A percentile compares a stretch with the other conserved stretches of the same genome.
These are phyloP conservation scores for Trichosurus vulpecula DNA, from an alignment of 2,797 vertebrate genomes.

Conservation along the genomic window DNA sequence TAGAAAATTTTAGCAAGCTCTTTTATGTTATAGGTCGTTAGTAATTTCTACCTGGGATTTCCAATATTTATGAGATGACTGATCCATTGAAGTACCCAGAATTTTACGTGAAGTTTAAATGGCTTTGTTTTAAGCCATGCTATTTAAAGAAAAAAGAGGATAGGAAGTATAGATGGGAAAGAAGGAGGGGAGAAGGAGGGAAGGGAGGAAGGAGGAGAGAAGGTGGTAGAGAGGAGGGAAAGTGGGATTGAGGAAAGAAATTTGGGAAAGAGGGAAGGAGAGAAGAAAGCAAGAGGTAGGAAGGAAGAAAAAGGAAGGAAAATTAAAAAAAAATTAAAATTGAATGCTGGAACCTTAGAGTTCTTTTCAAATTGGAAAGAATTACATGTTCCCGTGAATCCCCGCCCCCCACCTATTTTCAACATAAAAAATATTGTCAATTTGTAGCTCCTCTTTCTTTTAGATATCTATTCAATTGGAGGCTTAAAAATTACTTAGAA, in stretches of 20 bases:
- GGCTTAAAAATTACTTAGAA: conserved; percentile 1
- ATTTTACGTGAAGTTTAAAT: neutral
- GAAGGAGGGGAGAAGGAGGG: neutral
- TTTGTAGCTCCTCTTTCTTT: conserved; percentile 39
- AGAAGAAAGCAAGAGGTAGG: neutral
- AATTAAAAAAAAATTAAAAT: conserved; percentile 50
- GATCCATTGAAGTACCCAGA: neutral
- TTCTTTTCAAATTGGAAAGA: conserved; percentile 14
- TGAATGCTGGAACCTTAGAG: conserved; percentile 27
- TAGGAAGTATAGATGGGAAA: neutral
- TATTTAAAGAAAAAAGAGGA: conserved; percentile 31
- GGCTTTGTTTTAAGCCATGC: neutral
- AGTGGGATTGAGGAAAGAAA: neutral
- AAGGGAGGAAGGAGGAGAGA: neutral
- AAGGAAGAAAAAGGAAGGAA: neutral
- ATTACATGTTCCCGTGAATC: conserved; percentile 64
- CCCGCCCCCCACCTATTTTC: conserved; percentile 13
- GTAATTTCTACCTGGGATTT: neutral
- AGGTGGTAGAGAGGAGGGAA: neutral
- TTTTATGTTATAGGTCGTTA: conserved; percentile 32
- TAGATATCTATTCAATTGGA: conserved; percentile 38
- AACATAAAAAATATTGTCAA: conserved; percentile 51
- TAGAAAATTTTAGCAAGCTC: conserved; percentile 42
- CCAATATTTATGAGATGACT: neutral
- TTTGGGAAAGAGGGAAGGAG: neutral